Evolutionary conservation across 2,113 vertebrate species (phyloP).

Genomic region (Empidonax traillii): DNA sequence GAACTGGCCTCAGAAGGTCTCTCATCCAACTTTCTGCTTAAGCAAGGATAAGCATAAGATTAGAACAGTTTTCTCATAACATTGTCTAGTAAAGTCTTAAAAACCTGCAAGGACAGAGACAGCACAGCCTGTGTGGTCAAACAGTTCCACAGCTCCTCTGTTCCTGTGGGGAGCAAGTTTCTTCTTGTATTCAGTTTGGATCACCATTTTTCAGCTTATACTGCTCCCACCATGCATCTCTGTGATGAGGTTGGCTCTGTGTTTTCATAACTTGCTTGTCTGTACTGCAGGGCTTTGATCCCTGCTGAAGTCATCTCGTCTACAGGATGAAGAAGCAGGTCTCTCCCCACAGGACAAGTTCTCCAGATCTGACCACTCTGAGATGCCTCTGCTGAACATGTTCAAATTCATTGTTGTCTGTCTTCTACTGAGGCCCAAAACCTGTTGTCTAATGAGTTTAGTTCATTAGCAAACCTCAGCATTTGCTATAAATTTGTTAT

Average conservation of each 20-base stretch:
- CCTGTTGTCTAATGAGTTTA: neutral
- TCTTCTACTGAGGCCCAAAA: neutral
- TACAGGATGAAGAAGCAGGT: neutral
- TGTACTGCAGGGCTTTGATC: neutral
- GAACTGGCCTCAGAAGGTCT: neutral
- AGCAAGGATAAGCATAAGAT: neutral
- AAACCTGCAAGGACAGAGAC: neutral
- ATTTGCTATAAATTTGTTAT: neutral
- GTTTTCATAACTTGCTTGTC: neutral
- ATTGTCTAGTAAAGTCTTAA: neutral
- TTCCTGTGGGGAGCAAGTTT: neutral
- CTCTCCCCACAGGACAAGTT: neutral
- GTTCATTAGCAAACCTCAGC: neutral
- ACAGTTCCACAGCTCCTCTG: neutral
- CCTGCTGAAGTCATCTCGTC: neutral
- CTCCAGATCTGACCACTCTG: neutral
- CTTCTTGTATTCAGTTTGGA: neutral
- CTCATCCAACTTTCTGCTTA: neutral
- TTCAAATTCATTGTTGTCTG: neutral
- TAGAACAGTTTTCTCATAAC: neutral
- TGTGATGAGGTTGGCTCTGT: neutral
- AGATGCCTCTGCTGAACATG: neutral
- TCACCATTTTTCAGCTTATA: rapidly evolving
- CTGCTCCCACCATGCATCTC: neutral
- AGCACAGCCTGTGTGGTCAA: neutral